Conservation (phyloP, 2,888 invertebrate genomes). For the Yponomeuta sedellus region DNA sequence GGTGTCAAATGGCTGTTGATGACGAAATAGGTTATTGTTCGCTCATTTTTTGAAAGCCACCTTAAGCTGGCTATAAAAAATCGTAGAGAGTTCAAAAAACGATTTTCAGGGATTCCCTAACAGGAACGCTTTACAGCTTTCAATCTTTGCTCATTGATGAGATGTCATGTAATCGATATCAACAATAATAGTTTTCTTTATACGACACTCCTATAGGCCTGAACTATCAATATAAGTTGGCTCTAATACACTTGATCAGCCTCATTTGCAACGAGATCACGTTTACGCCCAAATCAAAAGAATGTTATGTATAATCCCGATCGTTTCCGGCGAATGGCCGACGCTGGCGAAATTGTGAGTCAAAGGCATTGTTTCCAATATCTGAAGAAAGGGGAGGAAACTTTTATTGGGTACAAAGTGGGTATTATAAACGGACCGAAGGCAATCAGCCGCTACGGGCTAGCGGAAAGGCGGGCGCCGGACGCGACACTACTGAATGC, state of each 20-base stretch:
- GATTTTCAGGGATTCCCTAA: too few species aligned
- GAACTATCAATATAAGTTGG: not conserved
- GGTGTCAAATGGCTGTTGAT: too few species aligned
- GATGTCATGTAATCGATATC: too few species aligned
- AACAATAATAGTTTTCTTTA: too few species aligned
- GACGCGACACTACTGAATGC: slow-evolving; percentile 67
- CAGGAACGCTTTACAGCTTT: too few species aligned
- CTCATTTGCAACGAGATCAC: slow-evolving; percentile 61
- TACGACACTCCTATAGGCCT: not conserved
- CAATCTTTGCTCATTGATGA: too few species aligned
- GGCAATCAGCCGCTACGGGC: slow-evolving; percentile 58
- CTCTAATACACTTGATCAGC: slow-evolving; percentile 26
- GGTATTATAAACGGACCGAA: slow-evolving; percentile 67
- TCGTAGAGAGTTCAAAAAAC: too few species aligned
- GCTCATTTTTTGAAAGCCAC: too few species aligned
- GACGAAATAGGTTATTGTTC: too few species aligned
- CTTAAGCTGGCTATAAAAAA: too few species aligned
- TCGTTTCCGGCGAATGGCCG: slow-evolving; percentile 46
- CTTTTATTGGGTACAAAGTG: slow-evolving; percentile 74
- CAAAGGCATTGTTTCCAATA: slow-evolving; percentile 74
- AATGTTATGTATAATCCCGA: slow-evolving; percentile 62
- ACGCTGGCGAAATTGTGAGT: slow-evolving; percentile 63
- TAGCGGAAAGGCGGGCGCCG: slow-evolving; percentile 41
- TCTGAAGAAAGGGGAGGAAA: slow-evolving; percentile 54
- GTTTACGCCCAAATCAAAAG: slow-evolving; percentile 65